phyloP scores from a whole-genome alignment of 2,113 vertebrate species.

The Ifrita kowaldi region DNA sequence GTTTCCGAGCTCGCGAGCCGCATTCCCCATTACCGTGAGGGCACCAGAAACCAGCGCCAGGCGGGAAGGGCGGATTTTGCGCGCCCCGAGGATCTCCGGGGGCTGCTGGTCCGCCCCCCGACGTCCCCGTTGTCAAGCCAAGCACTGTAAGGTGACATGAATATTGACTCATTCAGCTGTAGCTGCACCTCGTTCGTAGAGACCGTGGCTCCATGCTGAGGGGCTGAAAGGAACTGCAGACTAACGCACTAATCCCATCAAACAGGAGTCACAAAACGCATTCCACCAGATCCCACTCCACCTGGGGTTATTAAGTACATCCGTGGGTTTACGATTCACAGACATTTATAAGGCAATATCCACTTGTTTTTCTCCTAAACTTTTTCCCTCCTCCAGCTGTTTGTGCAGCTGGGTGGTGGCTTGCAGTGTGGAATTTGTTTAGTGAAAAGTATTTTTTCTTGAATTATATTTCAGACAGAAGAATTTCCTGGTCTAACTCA shows the following conservation, averaged over 20 bases:
- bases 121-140: too few species aligned
- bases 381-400: not conserved
- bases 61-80: not conserved
- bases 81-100: accelerated
- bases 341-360: too few species aligned
- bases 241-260: too few species aligned
- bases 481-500: not conserved
- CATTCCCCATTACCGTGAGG: too few species aligned
- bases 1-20: not conserved
- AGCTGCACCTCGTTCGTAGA: not conserved
- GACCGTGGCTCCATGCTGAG: not conserved
- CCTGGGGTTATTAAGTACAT: not conserved
- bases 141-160: not conserved
- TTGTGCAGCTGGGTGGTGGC: not conserved
- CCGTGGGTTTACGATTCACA: not conserved
- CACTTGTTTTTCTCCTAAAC: not conserved
- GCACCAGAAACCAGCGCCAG: accelerated
- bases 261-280: not conserved
- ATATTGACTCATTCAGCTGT: not conserved
- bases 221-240: too few species aligned
- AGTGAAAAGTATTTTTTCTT: not conserved
- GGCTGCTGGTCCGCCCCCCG: not conserved
- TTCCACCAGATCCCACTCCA: not conserved
- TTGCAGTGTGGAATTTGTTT: not conserved
- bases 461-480: not conserved